Conservation (phyloP, 2,797 vertebrate species). For the Australoheros facetus region DNA sequence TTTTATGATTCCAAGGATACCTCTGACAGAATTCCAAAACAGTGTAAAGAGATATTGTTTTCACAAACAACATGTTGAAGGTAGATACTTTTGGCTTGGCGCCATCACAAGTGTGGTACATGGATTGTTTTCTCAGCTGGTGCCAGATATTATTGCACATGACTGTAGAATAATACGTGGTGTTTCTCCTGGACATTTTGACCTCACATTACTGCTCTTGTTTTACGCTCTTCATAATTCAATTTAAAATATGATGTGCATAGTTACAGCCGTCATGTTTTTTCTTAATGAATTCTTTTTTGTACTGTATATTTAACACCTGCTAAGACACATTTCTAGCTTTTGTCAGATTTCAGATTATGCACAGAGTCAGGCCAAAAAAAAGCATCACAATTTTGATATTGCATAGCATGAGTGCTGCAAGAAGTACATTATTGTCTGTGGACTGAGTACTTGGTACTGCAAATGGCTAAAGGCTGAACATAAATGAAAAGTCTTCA, state of each 20-base stretch:
- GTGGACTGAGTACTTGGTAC: background rate
- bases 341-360: no score
- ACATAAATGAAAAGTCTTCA: background rate
- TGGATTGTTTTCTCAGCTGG: slow-evolving; percentile 6
- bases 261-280: background rate
- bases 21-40: background rate
- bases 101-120: background rate
- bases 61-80: background rate
- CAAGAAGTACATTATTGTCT: background rate
- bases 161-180: background rate
- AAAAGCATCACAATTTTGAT: background rate
- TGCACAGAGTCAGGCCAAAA: no score
- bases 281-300: background rate
- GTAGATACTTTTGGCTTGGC: background rate
- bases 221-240: background rate
- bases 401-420: background rate
- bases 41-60: background rate
- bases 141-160: background rate
- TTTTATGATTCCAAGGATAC: background rate
- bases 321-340: no score
- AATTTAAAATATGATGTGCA: background rate
- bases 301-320: no score
- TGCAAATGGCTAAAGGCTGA: background rate
- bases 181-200: slow-evolving; percentile 1
- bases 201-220: background rate